Conservation (phyloP, 2,797 vertebrate species). For the Leucoraja ocellata region DNA sequence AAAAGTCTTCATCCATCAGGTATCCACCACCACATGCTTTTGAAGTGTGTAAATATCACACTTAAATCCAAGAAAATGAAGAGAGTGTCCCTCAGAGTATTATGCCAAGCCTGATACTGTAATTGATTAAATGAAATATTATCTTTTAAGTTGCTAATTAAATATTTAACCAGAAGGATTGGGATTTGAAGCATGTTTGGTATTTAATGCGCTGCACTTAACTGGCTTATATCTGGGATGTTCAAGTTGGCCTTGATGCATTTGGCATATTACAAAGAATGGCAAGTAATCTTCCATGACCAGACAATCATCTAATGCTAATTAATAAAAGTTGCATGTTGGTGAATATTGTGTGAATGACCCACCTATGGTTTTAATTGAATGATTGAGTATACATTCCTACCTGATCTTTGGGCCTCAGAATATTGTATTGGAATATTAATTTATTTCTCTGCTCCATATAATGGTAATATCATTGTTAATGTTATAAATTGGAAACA, state of each 20-base stretch:
- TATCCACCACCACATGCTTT: not conserved
- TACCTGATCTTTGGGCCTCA: not conserved
- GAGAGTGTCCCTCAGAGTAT: no score
- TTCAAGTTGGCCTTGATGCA: not conserved
- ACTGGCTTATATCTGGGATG: not conserved
- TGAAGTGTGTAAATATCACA: no score
- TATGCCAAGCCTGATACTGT: not conserved
- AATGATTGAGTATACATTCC: not conserved
- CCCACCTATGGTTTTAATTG: not conserved
- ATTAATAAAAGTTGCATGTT: not conserved
- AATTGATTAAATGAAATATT: not conserved
- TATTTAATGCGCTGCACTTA: not conserved
- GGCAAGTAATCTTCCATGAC: not conserved
- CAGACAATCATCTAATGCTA: not conserved
- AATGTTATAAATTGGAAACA: no score
- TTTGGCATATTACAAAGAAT: not conserved
- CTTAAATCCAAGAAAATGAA: not conserved
- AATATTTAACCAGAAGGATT: constrained; percentile 10
- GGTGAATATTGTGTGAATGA: not conserved
- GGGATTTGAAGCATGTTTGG: not conserved
- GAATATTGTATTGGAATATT: not conserved
- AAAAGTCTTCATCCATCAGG: not conserved
- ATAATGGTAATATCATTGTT: not conserved
- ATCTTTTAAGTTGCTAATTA: not conserved
- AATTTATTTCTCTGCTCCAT: not conserved